Evolutionary conservation across 2,888 invertebrate species (phyloP).

Genomic region (Cenopis cana): DNA sequence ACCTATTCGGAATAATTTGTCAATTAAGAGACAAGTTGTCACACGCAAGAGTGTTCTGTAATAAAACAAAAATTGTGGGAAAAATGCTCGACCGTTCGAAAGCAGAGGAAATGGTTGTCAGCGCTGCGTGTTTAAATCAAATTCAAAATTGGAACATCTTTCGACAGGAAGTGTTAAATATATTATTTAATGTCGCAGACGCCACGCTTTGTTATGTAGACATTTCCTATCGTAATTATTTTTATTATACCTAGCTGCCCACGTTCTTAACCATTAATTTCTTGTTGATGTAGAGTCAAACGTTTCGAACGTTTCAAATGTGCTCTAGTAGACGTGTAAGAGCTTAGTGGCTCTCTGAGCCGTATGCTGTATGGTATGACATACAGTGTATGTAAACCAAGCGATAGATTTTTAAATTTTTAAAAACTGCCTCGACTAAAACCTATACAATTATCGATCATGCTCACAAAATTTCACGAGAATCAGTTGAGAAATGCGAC

Average conservation of each 20-base stretch:
- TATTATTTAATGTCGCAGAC: conserved; percentile 69
- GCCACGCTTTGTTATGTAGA: conserved; percentile 61
- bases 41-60: conserved; percentile 50
- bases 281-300: conserved; percentile 41
- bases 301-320: not conserved
- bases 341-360: no score
- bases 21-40: conserved; percentile 56
- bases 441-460: no score
- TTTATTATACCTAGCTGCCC: conserved; percentile 48
- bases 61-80: conserved; percentile 66
- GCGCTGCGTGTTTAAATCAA: conserved; percentile 77
- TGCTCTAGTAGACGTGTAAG: no score
- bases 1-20: conserved; percentile 62
- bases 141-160: conserved; percentile 83
- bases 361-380: no score
- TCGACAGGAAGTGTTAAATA: conserved; percentile 79
- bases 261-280: conserved; percentile 48
- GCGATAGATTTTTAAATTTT: no score
- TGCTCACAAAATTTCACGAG: no score
- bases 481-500: no score
- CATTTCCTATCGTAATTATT: conserved; percentile 61
- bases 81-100: conserved; percentile 63
- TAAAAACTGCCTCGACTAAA: no score
- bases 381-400: no score
- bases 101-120: conserved; percentile 81